Evolutionary conservation across 2,113 vertebrate genomes (phyloP), one percentile per base, ranked within the genome.

Genomic region (Macaca nemestrina): DNA sequence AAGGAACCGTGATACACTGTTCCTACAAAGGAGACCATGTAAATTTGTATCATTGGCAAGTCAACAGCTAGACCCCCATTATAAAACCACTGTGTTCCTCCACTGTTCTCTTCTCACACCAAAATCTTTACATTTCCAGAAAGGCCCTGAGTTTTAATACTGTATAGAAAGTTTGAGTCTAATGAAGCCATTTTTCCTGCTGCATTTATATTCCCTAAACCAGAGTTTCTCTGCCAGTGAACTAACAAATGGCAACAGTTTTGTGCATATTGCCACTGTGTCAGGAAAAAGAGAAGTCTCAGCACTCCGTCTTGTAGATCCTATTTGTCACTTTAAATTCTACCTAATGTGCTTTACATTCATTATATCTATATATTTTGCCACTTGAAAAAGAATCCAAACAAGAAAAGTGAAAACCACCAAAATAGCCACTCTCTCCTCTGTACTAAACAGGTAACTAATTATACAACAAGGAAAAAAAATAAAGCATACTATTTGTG

Each of bases 301-400:
- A 35, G 50, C 80, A 81, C 40, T 93, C 52, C 70, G 43, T 48
- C 38, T 83, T 83, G 35, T 4, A 85, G 67, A 27, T 75, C 50
- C 52, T 67, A 22, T 67, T 61, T 85, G 61, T 72, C 50, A 84
- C 25, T 55, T 90, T 50, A 93, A 90, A 23, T 86, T 83, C 45
- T 86, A 16, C 22, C 6, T 88, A 2, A 43, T 59, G 35, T 80
- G 38, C 48, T 93, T 93, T n/a, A 75, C 83, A 93, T 32, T 67
- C 57, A 91, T 85, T 55, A 35, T 27, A 88, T 35, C 32, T 67
- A n/a, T 22, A 83, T 75, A 40, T 87, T 94, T 14, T 13, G 23
- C 23, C 64, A 93, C 67, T 40, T 95, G 80, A 64, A 75, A 94
- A 94, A 87, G 14, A 78, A 90, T 48, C 27, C 52, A 78, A 82